Evolutionary conservation across 2,888 invertebrate genomes (phyloP).

Genomic region (Ormyrus pomaceus): DNA sequence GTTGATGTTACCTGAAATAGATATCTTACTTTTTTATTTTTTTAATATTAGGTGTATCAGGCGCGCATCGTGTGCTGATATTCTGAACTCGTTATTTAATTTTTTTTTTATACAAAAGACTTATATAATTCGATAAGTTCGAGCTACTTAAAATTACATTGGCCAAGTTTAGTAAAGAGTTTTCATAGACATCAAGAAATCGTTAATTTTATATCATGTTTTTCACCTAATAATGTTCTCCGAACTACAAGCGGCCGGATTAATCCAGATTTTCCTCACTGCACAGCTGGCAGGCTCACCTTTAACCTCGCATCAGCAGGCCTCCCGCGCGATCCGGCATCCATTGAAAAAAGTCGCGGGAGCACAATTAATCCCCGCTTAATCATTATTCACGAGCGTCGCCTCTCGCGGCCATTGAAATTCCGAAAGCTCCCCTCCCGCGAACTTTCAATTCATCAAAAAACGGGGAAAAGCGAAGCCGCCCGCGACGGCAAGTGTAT

Average conservation of each 20-base stretch:
- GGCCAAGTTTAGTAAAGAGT: no score
- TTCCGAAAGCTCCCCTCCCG: not conserved
- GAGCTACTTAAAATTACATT: no score
- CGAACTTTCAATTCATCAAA: slow-evolving; percentile 15
- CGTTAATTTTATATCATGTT: slow-evolving; percentile 16
- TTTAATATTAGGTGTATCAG: no score
- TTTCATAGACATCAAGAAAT: not conserved
- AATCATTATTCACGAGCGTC: slow-evolving; percentile 21
- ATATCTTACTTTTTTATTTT: no score
- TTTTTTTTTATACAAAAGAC: no score
- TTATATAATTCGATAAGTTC: no score
- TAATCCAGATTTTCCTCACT: slow-evolving; percentile 23
- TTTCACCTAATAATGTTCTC: slow-evolving; percentile 32
- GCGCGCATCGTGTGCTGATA: no score
- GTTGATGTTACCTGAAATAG: no score
- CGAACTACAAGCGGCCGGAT: not conserved
- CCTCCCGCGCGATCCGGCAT: not conserved
- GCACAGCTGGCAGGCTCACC: not conserved
- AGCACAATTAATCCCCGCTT: not conserved
- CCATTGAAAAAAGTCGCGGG: not conserved
- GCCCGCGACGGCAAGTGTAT: no score
- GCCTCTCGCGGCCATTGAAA: not conserved
- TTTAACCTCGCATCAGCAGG: slow-evolving; percentile 5
- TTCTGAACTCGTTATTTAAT: no score
- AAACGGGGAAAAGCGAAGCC: not conserved